phyloP scores from a whole-genome alignment of 2,113 vertebrate species.

The Coptodon rendalli region DNA sequence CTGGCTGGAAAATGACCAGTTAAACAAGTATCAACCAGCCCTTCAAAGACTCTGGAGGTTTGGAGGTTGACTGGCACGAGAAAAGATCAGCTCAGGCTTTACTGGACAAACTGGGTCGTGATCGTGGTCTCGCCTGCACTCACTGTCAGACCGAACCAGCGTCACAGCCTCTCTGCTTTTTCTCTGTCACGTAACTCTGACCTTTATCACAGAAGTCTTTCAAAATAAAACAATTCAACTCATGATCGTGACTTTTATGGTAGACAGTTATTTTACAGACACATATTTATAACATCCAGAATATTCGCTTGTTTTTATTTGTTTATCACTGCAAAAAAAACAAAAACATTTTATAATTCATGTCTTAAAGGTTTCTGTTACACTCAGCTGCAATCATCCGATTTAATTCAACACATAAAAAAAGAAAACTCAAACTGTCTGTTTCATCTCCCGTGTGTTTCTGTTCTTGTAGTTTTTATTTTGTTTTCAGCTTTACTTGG shows the following conservation, averaged over 20 bases:
- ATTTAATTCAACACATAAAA: background rate
- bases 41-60: background rate
- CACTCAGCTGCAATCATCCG: background rate
- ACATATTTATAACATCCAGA: background rate
- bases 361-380: background rate
- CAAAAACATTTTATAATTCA: accelerated
- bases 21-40: background rate
- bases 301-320: background rate
- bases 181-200: background rate
- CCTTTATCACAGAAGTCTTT: background rate
- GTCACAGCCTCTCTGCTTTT: background rate
- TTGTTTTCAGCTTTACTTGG: background rate
- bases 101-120: background rate
- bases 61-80: background rate
- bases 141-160: background rate
- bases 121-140: background rate
- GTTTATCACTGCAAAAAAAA: background rate
- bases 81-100: background rate
- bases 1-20: background rate
- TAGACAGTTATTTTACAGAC: background rate
- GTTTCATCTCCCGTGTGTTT: background rate
- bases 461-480: background rate
- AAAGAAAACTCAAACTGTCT: background rate
- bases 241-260: background rate
- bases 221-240: background rate